These are phyloP conservation scores for Micrastur ruficollis DNA, from an alignment of 2,797 vertebrate species.

Conservation along the genomic window DNA sequence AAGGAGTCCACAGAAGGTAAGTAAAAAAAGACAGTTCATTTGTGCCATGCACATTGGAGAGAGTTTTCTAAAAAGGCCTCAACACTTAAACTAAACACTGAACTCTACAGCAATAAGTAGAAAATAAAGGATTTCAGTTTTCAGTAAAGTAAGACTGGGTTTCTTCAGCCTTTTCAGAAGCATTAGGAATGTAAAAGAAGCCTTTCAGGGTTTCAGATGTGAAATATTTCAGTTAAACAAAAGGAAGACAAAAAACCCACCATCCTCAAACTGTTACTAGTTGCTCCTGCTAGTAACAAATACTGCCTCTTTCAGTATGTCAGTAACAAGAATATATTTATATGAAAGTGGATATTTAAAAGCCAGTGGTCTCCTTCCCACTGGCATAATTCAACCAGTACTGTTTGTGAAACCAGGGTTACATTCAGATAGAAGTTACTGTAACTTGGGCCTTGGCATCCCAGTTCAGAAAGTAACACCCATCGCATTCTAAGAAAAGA, in stretches of 20 bases:
- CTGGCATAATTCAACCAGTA: not conserved
- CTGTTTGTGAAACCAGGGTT: not conserved
- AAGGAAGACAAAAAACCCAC: not conserved
- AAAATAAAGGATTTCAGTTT: not conserved
- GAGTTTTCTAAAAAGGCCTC: not conserved
- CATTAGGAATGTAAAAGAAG: not conserved
- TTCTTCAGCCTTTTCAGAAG: not conserved
- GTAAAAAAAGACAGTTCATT: not conserved
- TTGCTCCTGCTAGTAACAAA: not conserved
- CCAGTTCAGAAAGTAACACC: not conserved
- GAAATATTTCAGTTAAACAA: not conserved
- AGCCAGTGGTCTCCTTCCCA: not conserved
- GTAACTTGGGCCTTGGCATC: not conserved
- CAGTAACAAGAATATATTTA: not conserved
- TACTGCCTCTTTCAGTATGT: not conserved
- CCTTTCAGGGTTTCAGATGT: not conserved
- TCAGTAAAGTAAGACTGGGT: not conserved
- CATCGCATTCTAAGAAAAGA: not conserved
- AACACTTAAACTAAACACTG: not conserved
- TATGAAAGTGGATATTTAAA: not conserved
- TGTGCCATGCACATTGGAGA: not conserved
- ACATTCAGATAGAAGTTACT: not conserved
- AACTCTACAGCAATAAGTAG: not conserved
- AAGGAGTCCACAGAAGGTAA: not conserved
- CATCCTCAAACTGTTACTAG: not conserved